These are phyloP conservation scores for Antennarius maculatus DNA, from an alignment of 2,797 vertebrate species.

Conservation along the genomic window DNA sequence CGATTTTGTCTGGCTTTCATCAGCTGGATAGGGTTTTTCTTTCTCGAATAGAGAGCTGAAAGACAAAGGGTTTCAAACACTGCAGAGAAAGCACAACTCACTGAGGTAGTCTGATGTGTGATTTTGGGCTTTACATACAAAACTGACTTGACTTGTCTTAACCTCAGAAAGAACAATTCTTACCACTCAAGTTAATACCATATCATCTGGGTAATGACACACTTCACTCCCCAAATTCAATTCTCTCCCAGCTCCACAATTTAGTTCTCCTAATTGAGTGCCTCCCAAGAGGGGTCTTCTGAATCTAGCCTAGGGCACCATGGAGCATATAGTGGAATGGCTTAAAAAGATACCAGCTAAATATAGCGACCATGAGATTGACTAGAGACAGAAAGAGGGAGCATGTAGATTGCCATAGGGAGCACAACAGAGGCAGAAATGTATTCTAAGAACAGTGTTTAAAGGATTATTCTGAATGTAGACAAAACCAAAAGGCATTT, in stretches of 20 bases:
- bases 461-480: slow-evolving; percentile 39
- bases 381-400: slow-evolving; percentile 59
- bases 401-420: slow-evolving; percentile 42
- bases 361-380: slow-evolving; percentile 77
- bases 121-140: too few species aligned
- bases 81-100: too few species aligned
- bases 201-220: slow-evolving; percentile 69
- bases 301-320: slow-evolving; percentile 79
- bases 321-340: slow-evolving; percentile 75
- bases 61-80: too few species aligned
- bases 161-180: slow-evolving; percentile 30
- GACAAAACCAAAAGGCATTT: slow-evolving; percentile 8
- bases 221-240: slow-evolving; percentile 77
- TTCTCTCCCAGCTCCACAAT: slow-evolving; percentile 72
- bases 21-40: too few species aligned
- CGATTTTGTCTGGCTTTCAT: slow-evolving; percentile 17
- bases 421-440: slow-evolving; percentile 41
- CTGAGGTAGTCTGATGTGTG: too few species aligned
- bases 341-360: slow-evolving; percentile 80
- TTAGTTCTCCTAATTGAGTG: slow-evolving; percentile 82
- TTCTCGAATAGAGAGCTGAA: too few species aligned
- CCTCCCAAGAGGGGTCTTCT: slow-evolving; percentile 74
- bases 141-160: background rate
- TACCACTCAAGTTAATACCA: slow-evolving; percentile 39
- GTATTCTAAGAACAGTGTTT: slow-evolving; percentile 32